Evolutionary conservation across 1,140 invertebrate genomes (phyloP), one percentile per base, ranked within the genome.

Genomic region (Drosophila ercepeae): DNA sequence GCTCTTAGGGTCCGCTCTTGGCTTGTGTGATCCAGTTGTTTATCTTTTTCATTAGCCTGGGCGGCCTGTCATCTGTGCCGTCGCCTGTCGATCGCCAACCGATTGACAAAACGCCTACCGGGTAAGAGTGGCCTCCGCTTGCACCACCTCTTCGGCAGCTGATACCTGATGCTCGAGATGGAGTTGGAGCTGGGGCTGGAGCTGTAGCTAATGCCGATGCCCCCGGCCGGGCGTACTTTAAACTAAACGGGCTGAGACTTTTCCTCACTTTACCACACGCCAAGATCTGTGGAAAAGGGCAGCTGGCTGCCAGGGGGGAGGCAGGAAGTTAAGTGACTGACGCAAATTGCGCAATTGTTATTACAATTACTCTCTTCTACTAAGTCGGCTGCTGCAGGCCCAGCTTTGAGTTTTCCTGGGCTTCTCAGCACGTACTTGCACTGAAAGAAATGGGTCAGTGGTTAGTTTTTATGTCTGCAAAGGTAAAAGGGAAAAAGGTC

Each of bases 271-370:
- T 86, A 75, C 60, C 46, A 73, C 81, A 84, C 71, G 75, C 60
- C 79, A 84, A 51, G 49, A 39, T 39, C 42, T 21, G 55, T 8
- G 45, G 23, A 16, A 25, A 44, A 21, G 60, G 63, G 54, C 53
- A 19, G 25, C 11, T 14, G 19, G n/a, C n/a, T 23, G 25, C 39
- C 4, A 13, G 34, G 11, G 16, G 27, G 36, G n/a, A n/a, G 13
- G 19, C 34, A n/a, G 61, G 39, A 44, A 82, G 78, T 73, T 74
- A 82, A 82, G 74, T 81, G 79, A 84, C 82, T 84, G 79, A 86
- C 79, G 76, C 81, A 84, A 84, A 84, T 86, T 84, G 79, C 79
- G 82, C 81, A 84, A 84, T 84, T 84, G 81, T 84, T 84, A 86
- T 81, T 86, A 84, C 79, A 84, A 84, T 84, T 86, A 84, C 79